These are phyloP conservation scores for Orchestes rusci DNA, from an alignment of 2,888 invertebrate species.

Conservation along the genomic window DNA sequence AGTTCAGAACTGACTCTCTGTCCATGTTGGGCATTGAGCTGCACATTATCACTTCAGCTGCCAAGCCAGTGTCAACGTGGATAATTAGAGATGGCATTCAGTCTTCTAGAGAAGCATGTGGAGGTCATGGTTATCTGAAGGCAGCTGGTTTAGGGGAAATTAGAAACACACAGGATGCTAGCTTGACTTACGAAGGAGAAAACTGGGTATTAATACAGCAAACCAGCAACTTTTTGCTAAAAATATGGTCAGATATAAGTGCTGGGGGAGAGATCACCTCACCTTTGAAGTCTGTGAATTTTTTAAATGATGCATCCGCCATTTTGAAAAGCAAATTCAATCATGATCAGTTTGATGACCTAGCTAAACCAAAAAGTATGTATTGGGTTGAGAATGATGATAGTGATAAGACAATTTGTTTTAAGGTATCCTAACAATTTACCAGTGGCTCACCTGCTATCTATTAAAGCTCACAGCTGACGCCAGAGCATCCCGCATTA, in stretches of 20 bases:
- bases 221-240: constrained; percentile 76
- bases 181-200: constrained; percentile 86
- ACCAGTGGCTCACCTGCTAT: constrained; percentile 77
- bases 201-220: constrained; percentile 78
- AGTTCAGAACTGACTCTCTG: constrained; percentile 28
- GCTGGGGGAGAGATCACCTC: constrained; percentile 42
- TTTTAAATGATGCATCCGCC: constrained; percentile 50
- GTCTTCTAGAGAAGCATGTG: constrained; percentile 89
- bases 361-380: constrained; percentile 44
- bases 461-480: constrained; percentile 64
- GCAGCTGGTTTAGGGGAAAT: constrained; percentile 65
- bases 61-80: constrained; percentile 80
- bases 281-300: constrained; percentile 60
- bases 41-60: constrained; percentile 71
- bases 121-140: constrained; percentile 88
- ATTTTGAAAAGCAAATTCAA: constrained; percentile 41
- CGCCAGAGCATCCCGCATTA: constrained; percentile 50
- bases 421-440: constrained; percentile 58
- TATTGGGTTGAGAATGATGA: background rate
- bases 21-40: constrained; percentile 57
- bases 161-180: constrained; percentile 76
- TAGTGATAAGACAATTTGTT: constrained; percentile 10
- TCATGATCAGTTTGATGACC: constrained; percentile 41
- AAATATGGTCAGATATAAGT: constrained; percentile 47
- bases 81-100: constrained; percentile 79